Conservation (phyloP, 2,113 vertebrate genomes). For the Platichthys flesus region DNA sequence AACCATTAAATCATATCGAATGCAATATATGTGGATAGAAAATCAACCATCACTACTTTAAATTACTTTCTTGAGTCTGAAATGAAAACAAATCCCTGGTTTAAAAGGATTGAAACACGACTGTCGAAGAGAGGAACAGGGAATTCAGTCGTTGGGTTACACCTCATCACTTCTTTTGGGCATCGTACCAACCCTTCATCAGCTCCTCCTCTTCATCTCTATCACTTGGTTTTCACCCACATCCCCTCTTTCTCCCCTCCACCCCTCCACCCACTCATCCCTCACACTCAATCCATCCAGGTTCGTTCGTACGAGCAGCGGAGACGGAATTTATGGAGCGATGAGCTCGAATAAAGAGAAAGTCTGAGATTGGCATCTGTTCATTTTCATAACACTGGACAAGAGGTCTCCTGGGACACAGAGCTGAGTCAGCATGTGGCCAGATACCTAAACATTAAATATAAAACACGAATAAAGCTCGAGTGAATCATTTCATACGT, state of each 20-base stretch:
- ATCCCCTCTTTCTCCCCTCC: conserved; percentile 26
- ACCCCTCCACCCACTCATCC: conserved; percentile 34
- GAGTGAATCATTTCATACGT: neutral
- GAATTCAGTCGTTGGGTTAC: conserved; percentile 40
- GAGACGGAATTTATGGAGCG: neutral
- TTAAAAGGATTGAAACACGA: neutral
- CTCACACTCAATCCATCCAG: conserved; percentile 52
- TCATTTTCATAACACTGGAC: neutral
- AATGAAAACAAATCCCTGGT: neutral
- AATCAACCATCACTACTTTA: too few species aligned
- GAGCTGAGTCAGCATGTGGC: too few species aligned
- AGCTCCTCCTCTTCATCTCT: neutral
- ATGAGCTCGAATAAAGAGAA: neutral
- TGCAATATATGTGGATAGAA: too few species aligned
- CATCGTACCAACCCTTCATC: conserved; percentile 28
- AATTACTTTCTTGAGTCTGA: neutral
- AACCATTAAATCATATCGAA: too few species aligned
- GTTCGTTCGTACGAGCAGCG: conserved; percentile 2
- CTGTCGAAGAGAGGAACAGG: neutral
- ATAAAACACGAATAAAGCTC: neutral
- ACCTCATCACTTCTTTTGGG: conserved; percentile 56
- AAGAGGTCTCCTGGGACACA: neutral
- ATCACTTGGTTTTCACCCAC: conserved; percentile 37
- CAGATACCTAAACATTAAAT: neutral
- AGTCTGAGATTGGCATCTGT: neutral